phyloP scores from a whole-genome alignment of 2,888 invertebrate species.

The Mamestra brassicae region DNA sequence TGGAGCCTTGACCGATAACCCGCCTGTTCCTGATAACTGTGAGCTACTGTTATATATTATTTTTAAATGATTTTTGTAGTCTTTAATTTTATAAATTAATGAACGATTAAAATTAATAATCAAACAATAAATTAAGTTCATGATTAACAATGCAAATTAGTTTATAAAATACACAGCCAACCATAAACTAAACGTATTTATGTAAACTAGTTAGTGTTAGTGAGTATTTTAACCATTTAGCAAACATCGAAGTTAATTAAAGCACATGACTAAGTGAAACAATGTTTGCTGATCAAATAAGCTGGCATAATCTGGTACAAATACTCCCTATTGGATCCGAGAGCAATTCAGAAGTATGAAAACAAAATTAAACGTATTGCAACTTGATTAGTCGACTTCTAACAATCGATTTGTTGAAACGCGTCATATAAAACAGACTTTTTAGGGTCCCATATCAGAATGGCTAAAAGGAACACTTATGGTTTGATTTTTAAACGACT shows the following conservation, averaged over 20 bases:
- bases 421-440: not conserved
- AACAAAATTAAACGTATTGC: not conserved
- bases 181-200: conserved; percentile 17
- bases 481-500: not conserved
- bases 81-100: too few relatives aligned
- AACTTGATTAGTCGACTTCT: not conserved
- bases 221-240: conserved; percentile 23
- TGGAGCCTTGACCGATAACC: too few relatives aligned
- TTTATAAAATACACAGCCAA: not conserved
- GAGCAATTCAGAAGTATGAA: conserved; percentile 5
- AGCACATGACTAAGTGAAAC: conserved; percentile 13
- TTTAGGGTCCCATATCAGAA: not conserved
- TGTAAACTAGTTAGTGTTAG: conserved; percentile 10
- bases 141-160: conserved; percentile 12
- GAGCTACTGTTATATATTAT: too few relatives aligned
- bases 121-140: not conserved
- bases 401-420: not conserved
- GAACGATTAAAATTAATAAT: too few relatives aligned
- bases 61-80: too few relatives aligned
- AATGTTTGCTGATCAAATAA: conserved; percentile 28
- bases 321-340: conserved; percentile 2
- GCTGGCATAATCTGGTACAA: conserved; percentile 23
- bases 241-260: conserved; percentile 39
- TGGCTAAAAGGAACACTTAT: not conserved
- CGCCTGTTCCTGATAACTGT: too few relatives aligned